These are phyloP conservation scores for Sebastes wilsoni DNA, from an alignment of 2,797 vertebrate genomes.

Conservation along the genomic window DNA sequence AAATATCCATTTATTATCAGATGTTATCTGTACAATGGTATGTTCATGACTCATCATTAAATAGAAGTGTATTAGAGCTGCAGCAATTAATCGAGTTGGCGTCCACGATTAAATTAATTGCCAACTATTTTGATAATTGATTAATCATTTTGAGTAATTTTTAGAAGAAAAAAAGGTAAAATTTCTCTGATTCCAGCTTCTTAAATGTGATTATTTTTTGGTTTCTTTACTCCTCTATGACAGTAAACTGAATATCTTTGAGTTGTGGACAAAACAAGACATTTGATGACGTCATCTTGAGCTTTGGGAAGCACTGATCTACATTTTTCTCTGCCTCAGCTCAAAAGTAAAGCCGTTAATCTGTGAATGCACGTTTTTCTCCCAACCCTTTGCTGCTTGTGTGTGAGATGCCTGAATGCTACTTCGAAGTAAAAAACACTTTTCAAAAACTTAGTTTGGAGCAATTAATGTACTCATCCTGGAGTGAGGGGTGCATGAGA, in stretches of 20 bases:
- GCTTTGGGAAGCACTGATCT: too few species aligned
- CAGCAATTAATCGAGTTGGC: too few species aligned
- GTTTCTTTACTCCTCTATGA: too few species aligned
- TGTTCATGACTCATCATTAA: background rate
- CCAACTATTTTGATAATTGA: too few species aligned
- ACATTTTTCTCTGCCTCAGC: background rate
- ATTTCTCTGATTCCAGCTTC: too few species aligned
- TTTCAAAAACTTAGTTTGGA: background rate
- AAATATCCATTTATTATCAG: background rate
- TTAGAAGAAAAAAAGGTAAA: too few species aligned
- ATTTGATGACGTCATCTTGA: too few species aligned
- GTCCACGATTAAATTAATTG: too few species aligned
- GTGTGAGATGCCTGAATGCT: background rate
- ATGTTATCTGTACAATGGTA: background rate
- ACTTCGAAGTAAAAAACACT: background rate
- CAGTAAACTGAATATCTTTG: too few species aligned
- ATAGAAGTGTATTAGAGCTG: background rate
- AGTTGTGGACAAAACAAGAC: too few species aligned
- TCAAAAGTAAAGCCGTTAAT: background rate
- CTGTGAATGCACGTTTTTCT: background rate
- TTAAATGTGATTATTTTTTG: too few species aligned
- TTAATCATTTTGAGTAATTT: too few species aligned
- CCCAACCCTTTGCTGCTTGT: background rate
- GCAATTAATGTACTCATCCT: background rate
- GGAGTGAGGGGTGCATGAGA: fast-evolving